Evolutionary conservation across 1,140 invertebrate genomes (phyloP), one percentile per base, ranked within the genome.

Genomic region (Phenacoccus solenopsis): DNA sequence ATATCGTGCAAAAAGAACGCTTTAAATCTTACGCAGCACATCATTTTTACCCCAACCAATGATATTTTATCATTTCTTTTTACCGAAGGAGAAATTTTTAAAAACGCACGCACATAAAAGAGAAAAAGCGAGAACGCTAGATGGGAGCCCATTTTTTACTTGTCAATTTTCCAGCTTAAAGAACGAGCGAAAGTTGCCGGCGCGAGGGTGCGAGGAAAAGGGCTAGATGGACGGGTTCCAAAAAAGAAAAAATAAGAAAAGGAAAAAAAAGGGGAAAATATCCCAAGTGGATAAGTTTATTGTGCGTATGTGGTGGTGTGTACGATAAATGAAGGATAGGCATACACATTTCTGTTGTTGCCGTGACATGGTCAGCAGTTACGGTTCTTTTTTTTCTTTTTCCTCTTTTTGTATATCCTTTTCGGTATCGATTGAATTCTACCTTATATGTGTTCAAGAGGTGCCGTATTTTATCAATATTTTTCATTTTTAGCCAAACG

Each of bases 131-230:
- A 24, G 59, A 64, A 64, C 59, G 25, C 59, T 25, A 64, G 59
- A 64, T 27, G 59, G n/a, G 25, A 64, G 21, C 59, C 59, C 59
- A 64, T 64, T 64, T 64, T 64, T 64, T 64, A 64, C 59, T 64
- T 64, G 59, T 64, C 59, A 64, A 64, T 64, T 64, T 64, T 64
- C 59, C 3, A 64, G 59, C 59, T 64, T 64, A 64, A 64, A 64
- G 59, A 25, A 64, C 59, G 59, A 64, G 59, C 59, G 59, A 64
- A 64, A 64, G 59, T 64, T 64, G 25, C 20, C 25, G 22, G 25
- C 59, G 59, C 59, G 59, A 64, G 59, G 25, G 10, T 38, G 59
- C 21, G 25, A 64, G 20, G 25, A 10, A 64, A 64, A 3, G 25
- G 59, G 59, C 20, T 27, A 27, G 10, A 64, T 25, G 59, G 59